Evolutionary conservation across 2,888 invertebrate species (phyloP).

Genomic region (Sipunculus nudus): DNA sequence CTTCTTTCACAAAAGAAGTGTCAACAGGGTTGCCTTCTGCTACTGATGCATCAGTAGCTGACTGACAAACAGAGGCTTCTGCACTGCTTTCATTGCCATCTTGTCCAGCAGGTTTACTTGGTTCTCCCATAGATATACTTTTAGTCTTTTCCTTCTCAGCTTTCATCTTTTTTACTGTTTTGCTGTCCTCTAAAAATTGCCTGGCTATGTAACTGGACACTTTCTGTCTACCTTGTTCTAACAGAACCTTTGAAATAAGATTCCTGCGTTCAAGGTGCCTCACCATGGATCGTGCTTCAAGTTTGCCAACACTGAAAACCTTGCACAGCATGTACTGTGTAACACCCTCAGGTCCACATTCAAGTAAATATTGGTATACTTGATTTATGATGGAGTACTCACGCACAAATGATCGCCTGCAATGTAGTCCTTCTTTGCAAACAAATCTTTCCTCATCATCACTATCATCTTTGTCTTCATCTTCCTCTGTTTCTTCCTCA

Average conservation of each 20-base stretch:
- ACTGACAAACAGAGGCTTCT: too few relatives aligned
- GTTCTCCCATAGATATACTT: not conserved
- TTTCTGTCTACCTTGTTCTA: constrained; percentile 72
- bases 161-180: constrained; percentile 8
- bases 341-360: constrained; percentile 70
- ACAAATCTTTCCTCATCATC: constrained; percentile 33
- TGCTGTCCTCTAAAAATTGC: constrained; percentile 5
- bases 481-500: constrained; percentile 21
- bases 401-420: constrained; percentile 12
- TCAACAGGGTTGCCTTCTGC: too few relatives aligned
- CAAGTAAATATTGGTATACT: constrained; percentile 69
- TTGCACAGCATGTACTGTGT: constrained; percentile 64
- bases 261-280: constrained; percentile 60
- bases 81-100: too few relatives aligned
- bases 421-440: not conserved
- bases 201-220: constrained; percentile 43
- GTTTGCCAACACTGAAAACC: constrained; percentile 45
- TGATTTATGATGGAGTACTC: constrained; percentile 68
- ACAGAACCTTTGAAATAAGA: constrained; percentile 69
- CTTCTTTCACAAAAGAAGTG: not conserved
- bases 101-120: not conserved
- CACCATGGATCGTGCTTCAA: constrained; percentile 44
- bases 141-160: constrained; percentile 14
- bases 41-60: too few relatives aligned
- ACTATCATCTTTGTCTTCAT: constrained; percentile 25